phyloP scores from a whole-genome alignment of 1,140 invertebrate genomes.

The Drosophila obscura region DNA sequence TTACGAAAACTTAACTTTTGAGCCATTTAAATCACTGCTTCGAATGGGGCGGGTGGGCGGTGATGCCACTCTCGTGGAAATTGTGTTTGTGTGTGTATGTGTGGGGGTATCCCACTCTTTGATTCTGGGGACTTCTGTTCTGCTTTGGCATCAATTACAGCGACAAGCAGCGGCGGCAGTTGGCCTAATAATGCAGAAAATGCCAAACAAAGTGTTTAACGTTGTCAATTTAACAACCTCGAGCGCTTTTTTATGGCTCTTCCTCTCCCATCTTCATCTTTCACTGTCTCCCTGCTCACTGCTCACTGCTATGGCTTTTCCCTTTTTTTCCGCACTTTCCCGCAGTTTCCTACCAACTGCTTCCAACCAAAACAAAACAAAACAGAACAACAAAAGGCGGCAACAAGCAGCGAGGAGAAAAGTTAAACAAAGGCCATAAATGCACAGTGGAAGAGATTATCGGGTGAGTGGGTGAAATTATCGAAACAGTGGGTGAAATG shows the following conservation, averaged over 20 bases:
- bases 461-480: background rate
- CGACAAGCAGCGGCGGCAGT: conserved; percentile 63
- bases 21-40: conserved; percentile 79
- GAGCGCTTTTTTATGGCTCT: conserved; percentile 75
- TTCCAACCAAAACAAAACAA: conserved; percentile 42
- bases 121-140: conserved; percentile 11
- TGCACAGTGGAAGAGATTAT: conserved; percentile 47
- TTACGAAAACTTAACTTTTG: conserved; percentile 81
- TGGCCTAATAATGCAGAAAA: conserved; percentile 82
- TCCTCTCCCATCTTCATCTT: conserved; percentile 1
- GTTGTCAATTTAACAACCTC: conserved; percentile 82
- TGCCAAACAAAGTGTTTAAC: conserved; percentile 82
- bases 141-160: conserved; percentile 69
- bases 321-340: background rate
- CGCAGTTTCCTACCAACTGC: conserved; percentile 36
- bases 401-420: conserved; percentile 51
- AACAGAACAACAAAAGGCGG: conserved; percentile 39
- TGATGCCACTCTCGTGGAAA: background rate
- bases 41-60: background rate
- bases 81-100: background rate
- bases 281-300: background rate
- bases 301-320: background rate
- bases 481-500: background rate
- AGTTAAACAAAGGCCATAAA: conserved; percentile 71
- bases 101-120: background rate